Percentiles rank a stretch among this genome's conserved stretches.
phyloP scores from a whole-genome alignment of 2,113 vertebrate genomes.

The Thamnaconus septentrionalis region DNA sequence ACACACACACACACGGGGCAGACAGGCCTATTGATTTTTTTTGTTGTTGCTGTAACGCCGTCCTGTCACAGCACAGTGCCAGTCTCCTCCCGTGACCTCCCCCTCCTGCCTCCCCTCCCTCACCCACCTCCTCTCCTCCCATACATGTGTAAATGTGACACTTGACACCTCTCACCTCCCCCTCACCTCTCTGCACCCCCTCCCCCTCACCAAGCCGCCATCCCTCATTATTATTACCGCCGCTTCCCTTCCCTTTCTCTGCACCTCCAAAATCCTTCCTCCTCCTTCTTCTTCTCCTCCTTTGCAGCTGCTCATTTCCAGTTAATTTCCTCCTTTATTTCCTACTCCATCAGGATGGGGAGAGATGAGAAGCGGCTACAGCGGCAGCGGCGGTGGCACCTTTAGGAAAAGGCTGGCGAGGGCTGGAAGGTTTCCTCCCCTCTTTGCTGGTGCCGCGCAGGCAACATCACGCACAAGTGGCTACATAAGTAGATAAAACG shows the following conservation, averaged over 20 bases:
- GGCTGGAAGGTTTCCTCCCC: no score
- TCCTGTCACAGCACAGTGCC: slow-evolving; percentile 54
- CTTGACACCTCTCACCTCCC: slow-evolving; percentile 51
- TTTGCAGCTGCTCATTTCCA: slow-evolving; percentile 9
- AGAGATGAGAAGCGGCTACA: slow-evolving; percentile 21
- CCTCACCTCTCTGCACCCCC: slow-evolving; percentile 21
- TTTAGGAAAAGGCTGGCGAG: no score
- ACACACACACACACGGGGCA: slow-evolving; percentile 22
- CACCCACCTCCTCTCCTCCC: slow-evolving; percentile 15
- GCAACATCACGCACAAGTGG: slow-evolving; percentile 27
- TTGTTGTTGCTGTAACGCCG: slow-evolving; percentile 65
- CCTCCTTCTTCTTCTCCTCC: background rate
- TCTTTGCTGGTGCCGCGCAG: slow-evolving; percentile 14
- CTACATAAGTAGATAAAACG: slow-evolving; percentile 46
- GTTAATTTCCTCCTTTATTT: slow-evolving; percentile 9
- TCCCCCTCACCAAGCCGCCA: slow-evolving; percentile 9
- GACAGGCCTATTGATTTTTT: slow-evolving; percentile 69
- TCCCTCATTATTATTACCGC: slow-evolving; percentile 23
- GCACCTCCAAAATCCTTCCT: background rate
- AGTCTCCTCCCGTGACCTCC: slow-evolving; percentile 38
- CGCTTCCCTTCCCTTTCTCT: slow-evolving; percentile 8
- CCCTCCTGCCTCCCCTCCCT: background rate
- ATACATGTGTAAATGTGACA: slow-evolving; percentile 68
- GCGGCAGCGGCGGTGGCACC: no score
- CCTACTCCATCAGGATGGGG: slow-evolving; percentile 25